phyloP scores from a whole-genome alignment of 2,888 invertebrate genomes.

The Eristalis intricaria region DNA sequence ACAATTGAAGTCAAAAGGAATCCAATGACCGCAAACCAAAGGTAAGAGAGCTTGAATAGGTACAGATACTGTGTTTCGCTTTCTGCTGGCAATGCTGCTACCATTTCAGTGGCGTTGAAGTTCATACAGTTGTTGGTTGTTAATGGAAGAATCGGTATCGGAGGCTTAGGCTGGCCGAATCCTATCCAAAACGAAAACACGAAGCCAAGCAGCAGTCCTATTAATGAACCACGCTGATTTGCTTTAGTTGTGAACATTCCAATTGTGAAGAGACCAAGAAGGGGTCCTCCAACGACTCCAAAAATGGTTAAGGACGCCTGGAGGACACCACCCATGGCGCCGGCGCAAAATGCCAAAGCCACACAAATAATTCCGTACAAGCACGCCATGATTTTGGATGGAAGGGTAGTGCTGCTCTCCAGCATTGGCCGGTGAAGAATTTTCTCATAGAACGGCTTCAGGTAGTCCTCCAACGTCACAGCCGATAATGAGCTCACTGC shows the following conservation, averaged over 20 bases:
- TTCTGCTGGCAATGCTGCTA: slow-evolving; percentile 5
- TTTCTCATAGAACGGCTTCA: slow-evolving; percentile 83
- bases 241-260: slow-evolving; percentile 90
- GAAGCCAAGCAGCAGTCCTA: slow-evolving; percentile 86
- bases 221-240: slow-evolving; percentile 88
- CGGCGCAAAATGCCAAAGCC: slow-evolving; percentile 90
- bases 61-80: slow-evolving; percentile 79
- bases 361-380: slow-evolving; percentile 89
- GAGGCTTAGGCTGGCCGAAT: slow-evolving; percentile 90
- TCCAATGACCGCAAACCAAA: slow-evolving; percentile 86
- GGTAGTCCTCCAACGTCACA: slow-evolving; percentile 93
- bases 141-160: slow-evolving; percentile 83
- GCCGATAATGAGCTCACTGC: slow-evolving; percentile 95
- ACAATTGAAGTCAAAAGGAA: slow-evolving; percentile 81
- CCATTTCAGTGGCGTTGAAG: slow-evolving; percentile 28
- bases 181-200: slow-evolving; percentile 90
- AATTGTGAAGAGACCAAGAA: slow-evolving; percentile 91
- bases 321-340: slow-evolving; percentile 90
- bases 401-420: slow-evolving; percentile 82
- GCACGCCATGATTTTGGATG: slow-evolving; percentile 87
- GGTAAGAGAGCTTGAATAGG: slow-evolving; percentile 88
- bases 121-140: slow-evolving; percentile 83
- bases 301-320: slow-evolving; percentile 93
- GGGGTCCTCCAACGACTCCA: slow-evolving; percentile 92
- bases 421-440: slow-evolving; percentile 80